Evolutionary conservation across 2,797 vertebrate species (phyloP).

Genomic region (Columba guinea): DNA sequence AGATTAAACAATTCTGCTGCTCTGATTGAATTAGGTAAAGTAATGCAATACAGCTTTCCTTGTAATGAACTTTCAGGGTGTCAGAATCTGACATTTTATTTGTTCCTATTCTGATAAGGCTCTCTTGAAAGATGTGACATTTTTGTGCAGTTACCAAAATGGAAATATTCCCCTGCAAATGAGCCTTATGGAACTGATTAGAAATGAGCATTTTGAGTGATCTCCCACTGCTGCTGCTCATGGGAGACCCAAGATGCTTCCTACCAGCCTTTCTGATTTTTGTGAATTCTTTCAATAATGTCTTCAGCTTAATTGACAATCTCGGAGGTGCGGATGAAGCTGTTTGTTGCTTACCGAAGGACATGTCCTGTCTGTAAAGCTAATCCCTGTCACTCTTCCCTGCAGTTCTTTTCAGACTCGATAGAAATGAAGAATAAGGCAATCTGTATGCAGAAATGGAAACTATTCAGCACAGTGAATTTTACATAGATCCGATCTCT

Average conservation of each 20-base stretch:
- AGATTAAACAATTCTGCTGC: background rate
- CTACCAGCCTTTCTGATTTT: background rate
- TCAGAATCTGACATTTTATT: background rate
- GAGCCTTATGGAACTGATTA: background rate
- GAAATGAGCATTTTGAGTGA: background rate
- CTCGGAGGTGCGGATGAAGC: background rate
- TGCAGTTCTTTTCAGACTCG: background rate
- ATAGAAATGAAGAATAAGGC: background rate
- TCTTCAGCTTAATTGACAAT: background rate
- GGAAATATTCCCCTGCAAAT: slow-evolving; percentile 9
- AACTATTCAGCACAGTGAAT: background rate
- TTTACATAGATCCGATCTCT: fast-evolving
- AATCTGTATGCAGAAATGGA: background rate
- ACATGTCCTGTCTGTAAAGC: background rate
- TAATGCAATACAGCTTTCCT: background rate
- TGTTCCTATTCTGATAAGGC: background rate
- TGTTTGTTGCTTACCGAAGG: background rate
- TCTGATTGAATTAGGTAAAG: background rate
- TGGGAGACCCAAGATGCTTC: background rate
- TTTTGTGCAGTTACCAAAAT: background rate
- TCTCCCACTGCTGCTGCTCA: background rate
- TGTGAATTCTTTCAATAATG: background rate
- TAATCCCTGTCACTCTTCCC: background rate
- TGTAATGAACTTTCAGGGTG: background rate
- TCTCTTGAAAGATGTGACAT: background rate